A percentile compares a stretch with the other conserved stretches of the same genome.
These are phyloP conservation scores for Drosophila guanche DNA, from an alignment of 1,140 invertebrate genomes.

Conservation along the genomic window DNA sequence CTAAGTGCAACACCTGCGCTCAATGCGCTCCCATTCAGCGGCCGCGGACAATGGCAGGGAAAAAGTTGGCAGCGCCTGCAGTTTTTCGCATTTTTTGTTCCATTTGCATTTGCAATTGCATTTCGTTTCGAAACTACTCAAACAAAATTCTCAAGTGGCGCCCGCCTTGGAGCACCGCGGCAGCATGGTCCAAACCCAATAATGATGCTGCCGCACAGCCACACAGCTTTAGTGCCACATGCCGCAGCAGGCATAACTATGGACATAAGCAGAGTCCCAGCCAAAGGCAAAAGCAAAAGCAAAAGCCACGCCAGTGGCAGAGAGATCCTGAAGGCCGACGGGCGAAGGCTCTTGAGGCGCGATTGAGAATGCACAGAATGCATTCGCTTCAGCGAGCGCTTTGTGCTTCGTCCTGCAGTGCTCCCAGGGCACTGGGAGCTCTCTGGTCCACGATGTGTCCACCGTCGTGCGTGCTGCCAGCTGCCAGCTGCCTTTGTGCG, in stretches of 20 bases:
- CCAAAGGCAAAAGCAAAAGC: slow-evolving; percentile 5
- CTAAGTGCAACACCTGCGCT: slow-evolving; percentile 72
- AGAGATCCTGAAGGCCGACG: slow-evolving; percentile 13
- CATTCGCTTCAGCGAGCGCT: slow-evolving; percentile 39
- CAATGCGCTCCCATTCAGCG: slow-evolving; percentile 58
- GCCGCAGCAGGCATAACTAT: too few relatives aligned
- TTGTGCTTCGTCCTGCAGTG: slow-evolving; percentile 30
- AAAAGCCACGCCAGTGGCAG: background rate
- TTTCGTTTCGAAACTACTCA: slow-evolving; percentile 60
- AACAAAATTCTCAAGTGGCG: slow-evolving; percentile 63
- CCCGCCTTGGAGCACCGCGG: slow-evolving; percentile 14
- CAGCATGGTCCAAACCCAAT: slow-evolving; percentile 38
- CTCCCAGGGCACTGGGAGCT: slow-evolving; percentile 10
- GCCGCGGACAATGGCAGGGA: slow-evolving; percentile 43
- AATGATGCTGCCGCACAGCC: slow-evolving; percentile 43
- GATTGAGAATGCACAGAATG: slow-evolving; percentile 49
- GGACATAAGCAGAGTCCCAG: background rate
- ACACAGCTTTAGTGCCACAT: too few relatives aligned
- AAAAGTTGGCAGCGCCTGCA: slow-evolving; percentile 37
- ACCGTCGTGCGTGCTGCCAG: background rate
- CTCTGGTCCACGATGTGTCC: slow-evolving; percentile 4
- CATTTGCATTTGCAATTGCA: slow-evolving; percentile 58
- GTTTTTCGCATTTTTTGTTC: slow-evolving; percentile 6
- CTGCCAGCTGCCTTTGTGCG: background rate
- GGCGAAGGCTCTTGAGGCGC: slow-evolving; percentile 46